Evolutionary conservation across 1,140 invertebrate species (phyloP).

Genomic region (Dinothrombium tinctorium): DNA sequence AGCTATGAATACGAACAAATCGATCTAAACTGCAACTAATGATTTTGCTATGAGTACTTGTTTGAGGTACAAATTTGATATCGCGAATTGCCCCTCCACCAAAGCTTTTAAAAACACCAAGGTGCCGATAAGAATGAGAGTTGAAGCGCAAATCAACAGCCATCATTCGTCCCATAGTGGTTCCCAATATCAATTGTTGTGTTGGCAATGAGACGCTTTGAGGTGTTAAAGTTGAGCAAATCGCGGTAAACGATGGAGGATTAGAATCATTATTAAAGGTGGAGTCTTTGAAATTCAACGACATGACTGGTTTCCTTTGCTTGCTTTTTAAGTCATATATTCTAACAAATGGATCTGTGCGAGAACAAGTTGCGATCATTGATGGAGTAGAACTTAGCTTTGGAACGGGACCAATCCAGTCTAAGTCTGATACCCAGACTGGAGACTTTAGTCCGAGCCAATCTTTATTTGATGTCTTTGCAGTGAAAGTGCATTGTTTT

Average conservation of each 20-base stretch:
- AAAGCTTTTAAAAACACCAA: conserved; percentile 11
- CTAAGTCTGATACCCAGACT: conserved; percentile 7
- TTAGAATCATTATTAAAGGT: conserved; percentile 11
- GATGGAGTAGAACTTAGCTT: not conserved
- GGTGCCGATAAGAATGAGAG: conserved; percentile 2
- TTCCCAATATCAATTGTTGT: conserved; percentile 7
- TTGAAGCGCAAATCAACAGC: conserved; percentile 10
- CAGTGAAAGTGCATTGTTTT: conserved; percentile 9
- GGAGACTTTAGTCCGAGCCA: conserved; percentile 9
- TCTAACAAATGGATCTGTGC: conserved; percentile 7
- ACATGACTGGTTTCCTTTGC: conserved; percentile 4
- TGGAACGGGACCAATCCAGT: conserved; percentile 6
- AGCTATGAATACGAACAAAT: conserved; percentile 11
- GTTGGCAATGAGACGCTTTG: not conserved
- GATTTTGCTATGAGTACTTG: conserved; percentile 2
- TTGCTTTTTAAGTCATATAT: conserved; percentile 10
- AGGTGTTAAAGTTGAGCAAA: conserved; percentile 7
- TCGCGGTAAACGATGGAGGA: conserved; percentile 6
- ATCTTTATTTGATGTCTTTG: conserved; percentile 8
- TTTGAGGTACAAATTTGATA: conserved; percentile 9
- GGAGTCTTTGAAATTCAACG: conserved; percentile 10
- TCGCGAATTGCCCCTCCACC: conserved; percentile 11
- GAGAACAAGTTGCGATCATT: conserved; percentile 10
- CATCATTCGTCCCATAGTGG: conserved; percentile 11
- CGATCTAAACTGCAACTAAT: conserved; percentile 11